phyloP scores from a whole-genome alignment of 2,888 invertebrate species.

The Limnephilus marmoratus region DNA sequence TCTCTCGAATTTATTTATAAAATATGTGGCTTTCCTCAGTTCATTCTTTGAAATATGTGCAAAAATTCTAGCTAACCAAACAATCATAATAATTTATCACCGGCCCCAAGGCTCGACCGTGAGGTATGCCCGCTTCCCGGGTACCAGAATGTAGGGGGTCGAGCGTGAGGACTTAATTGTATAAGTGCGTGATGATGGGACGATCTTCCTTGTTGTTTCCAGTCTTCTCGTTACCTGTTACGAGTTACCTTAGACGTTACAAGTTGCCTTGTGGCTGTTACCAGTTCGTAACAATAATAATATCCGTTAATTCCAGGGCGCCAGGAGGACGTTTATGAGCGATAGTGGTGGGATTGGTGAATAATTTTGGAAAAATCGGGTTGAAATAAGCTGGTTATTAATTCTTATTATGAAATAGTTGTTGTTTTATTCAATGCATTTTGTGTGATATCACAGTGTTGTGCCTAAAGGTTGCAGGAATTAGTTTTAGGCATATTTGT shows the following conservation, averaged over 20 bases:
- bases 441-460: background rate
- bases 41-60: background rate
- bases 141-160: conserved; percentile 26
- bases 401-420: background rate
- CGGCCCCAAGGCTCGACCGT: background rate
- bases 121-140: conserved; percentile 27
- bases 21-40: background rate
- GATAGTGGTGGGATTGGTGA: background rate
- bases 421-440: background rate
- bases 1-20: background rate
- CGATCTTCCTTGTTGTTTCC: background rate
- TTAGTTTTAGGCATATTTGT: background rate
- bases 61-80: background rate
- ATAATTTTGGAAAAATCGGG: background rate
- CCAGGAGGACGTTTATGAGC: background rate
- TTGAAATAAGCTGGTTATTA: background rate
- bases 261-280: background rate
- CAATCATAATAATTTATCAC: conserved; percentile 22
- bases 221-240: background rate
- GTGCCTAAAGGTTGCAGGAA: background rate
- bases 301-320: background rate
- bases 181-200: conserved; percentile 26
- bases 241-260: background rate
- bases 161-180: conserved; percentile 37
- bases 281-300: background rate